phyloP scores from a whole-genome alignment of 1,140 invertebrate species.

The Pachyrhynchus sulphureomaculatus region DNA sequence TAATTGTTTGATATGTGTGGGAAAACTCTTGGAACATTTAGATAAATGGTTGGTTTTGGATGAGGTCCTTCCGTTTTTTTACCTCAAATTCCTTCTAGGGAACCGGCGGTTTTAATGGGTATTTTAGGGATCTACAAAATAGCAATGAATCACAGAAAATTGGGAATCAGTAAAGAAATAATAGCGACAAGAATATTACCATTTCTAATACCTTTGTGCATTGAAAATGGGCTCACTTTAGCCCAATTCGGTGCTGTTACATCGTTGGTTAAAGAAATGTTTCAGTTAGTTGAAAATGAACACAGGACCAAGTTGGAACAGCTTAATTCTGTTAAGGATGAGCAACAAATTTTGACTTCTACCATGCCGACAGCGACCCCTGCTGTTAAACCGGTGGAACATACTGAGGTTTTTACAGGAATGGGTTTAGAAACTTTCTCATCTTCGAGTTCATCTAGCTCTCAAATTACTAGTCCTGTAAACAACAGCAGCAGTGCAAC shows the following conservation, averaged over 20 bases:
- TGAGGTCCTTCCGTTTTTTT: slow-evolving; percentile 91
- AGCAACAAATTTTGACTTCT: slow-evolving; percentile 62
- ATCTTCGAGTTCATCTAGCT: slow-evolving; percentile 6
- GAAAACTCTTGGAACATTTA: slow-evolving; percentile 88
- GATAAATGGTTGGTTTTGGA: slow-evolving; percentile 97
- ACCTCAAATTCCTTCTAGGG: slow-evolving; percentile 87
- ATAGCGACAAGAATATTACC: slow-evolving; percentile 92
- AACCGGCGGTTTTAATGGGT: slow-evolving; percentile 95
- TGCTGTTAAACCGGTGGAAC: slow-evolving; percentile 49
- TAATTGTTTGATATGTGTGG: slow-evolving; percentile 90
- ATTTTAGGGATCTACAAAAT: slow-evolving; percentile 95
- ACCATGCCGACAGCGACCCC: slow-evolving; percentile 49
- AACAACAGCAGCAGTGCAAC: neutral
- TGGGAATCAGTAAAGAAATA: slow-evolving; percentile 93
- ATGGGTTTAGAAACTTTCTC: slow-evolving; percentile 56
- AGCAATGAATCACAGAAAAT: slow-evolving; percentile 83
- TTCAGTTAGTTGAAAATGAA: slow-evolving; percentile 83
- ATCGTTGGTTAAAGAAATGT: slow-evolving; percentile 85
- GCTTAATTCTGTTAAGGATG: slow-evolving; percentile 84
- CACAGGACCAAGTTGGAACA: slow-evolving; percentile 89
- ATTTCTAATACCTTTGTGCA: slow-evolving; percentile 89
- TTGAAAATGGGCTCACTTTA: slow-evolving; percentile 90
- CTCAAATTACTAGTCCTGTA: no score
- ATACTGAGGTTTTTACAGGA: slow-evolving; percentile 61
- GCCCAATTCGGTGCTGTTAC: slow-evolving; percentile 91